Conservation (phyloP, 1,140 invertebrate species). For the Theocolax elegans region DNA sequence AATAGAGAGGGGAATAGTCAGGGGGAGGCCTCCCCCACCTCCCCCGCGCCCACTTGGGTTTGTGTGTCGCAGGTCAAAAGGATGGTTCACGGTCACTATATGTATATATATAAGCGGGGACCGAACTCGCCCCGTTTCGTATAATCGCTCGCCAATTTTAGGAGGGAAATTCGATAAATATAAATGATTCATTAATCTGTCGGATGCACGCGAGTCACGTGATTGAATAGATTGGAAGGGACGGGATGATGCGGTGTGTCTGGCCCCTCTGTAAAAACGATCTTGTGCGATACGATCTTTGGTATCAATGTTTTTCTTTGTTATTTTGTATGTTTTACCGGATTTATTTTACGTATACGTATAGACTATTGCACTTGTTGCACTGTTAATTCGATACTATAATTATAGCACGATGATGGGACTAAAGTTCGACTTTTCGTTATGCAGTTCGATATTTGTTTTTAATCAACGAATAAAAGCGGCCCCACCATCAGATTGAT, state of each 20-base stretch:
- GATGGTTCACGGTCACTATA: constrained; percentile 61
- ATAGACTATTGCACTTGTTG: no score
- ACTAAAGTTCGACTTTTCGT: no score
- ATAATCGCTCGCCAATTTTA: constrained; percentile 51
- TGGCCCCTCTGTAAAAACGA: no score
- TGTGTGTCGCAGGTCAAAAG: constrained; percentile 64
- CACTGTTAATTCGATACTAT: no score
- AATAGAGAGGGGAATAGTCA: constrained; percentile 52
- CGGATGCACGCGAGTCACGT: not conserved
- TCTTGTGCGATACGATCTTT: not conserved
- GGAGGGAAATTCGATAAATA: constrained; percentile 1
- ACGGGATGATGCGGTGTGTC: not conserved
- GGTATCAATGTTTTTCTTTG: no score
- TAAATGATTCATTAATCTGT: constrained; percentile 31
- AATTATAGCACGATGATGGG: no score
- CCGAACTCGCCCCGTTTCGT: constrained; percentile 37
- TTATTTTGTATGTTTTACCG: no score
- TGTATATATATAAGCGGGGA: constrained; percentile 39
- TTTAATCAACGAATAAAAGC: no score
- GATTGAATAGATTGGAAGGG: constrained; percentile 14
- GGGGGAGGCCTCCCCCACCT: not conserved
- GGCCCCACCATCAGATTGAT: no score
- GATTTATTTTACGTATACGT: no score
- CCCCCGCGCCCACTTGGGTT: constrained; percentile 34
- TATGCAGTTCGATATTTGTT: no score